Base-by-base conservation (phyloP, 64 coral and sea anemone genomes). In the Pocillopora damicornis region DNA sequence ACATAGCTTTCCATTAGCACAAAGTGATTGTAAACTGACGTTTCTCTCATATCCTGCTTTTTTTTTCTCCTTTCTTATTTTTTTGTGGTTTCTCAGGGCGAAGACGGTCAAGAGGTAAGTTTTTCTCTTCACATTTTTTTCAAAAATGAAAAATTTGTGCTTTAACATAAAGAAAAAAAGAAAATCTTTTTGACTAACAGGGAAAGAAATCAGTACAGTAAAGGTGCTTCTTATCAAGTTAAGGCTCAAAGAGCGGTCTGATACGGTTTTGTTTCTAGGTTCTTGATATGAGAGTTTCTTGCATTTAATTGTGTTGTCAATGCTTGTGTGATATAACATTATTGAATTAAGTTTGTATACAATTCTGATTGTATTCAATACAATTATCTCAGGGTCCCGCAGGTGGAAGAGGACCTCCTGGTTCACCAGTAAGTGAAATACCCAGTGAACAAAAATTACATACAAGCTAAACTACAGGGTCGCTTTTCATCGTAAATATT, bases 101-200 rank as follows among this genome's bases (percentile, higher is more conserved):
- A 34, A n/a, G 89, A 90, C 37, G 89, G 89, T 26, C 38, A 84
- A 60, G 71, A 11, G 89, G 89, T 90, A 77, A 72, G 65, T 26
- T 22, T 12, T 59, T 60, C 9, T 0, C 30, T 75, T 56, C 8
- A 5, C 13, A 16, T 76, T 76, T 51, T 38, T 51, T 4, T 51
- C 42, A 51, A 51, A 4, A 51, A 51, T 4, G 7, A 51, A 51
- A 51, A 51, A 51, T 51, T 7, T 51, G 30, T 30, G 42, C 42
- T 51, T 7, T 51, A 51, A 51, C 2, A 51, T 51, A 7, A 51
- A 7, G 7, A 51, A 51, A 51, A 51, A 0, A 51, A 7, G 42
- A 51, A 51, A 51, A 51, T 51, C 3, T 0, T 51, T 51, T 51
- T 51, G 42, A 7, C 42, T 51, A 51, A 51, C 42, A 51, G 42